A percentile compares a stretch with the other conserved stretches of the same genome.
phyloP scores from a whole-genome alignment of 1,140 invertebrate species.

The Palaemon carinicauda region DNA sequence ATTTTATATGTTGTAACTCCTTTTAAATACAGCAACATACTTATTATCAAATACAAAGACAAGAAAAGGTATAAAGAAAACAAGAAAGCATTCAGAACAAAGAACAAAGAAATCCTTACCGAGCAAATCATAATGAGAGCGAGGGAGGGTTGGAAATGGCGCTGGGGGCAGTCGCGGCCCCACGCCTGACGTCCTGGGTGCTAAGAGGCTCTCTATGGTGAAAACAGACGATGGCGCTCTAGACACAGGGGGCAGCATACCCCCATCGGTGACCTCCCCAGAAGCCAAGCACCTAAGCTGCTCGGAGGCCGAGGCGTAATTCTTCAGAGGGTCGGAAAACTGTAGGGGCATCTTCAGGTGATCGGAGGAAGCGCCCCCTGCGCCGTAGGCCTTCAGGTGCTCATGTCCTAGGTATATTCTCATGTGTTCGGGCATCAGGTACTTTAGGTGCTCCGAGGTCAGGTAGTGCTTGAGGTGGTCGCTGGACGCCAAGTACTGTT shows the following conservation, averaged over 20 bases:
- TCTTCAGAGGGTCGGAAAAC: constrained; percentile 40
- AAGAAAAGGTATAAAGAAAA: too few species aligned
- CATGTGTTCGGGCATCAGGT: constrained; percentile 48
- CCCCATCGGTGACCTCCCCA: constrained; percentile 28
- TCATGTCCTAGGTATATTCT: constrained; percentile 38
- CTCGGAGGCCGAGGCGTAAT: constrained; percentile 43
- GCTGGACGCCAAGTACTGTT: constrained; percentile 30
- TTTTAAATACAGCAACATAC: too few species aligned
- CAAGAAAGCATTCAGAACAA: not conserved
- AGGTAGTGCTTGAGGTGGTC: constrained; percentile 49
- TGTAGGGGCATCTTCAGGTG: constrained; percentile 38
- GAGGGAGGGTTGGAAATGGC: constrained; percentile 25
- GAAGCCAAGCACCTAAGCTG: constrained; percentile 41
- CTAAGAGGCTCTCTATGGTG: constrained; percentile 46
- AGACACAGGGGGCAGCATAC: constrained; percentile 21
- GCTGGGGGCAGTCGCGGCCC: constrained; percentile 33
- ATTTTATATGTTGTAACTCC: too few species aligned
- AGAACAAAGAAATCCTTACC: not conserved
- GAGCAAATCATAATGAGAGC: constrained; percentile 37
- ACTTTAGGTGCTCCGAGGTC: constrained; percentile 49
- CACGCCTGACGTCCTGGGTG: constrained; percentile 25
- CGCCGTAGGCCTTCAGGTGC: constrained; percentile 34
- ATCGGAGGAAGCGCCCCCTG: not conserved
- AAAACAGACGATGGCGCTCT: constrained; percentile 34
- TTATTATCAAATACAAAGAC: too few species aligned